Base-by-base conservation (phyloP, 1,140 invertebrate species). In the Mesaphorura yosii region DNA sequence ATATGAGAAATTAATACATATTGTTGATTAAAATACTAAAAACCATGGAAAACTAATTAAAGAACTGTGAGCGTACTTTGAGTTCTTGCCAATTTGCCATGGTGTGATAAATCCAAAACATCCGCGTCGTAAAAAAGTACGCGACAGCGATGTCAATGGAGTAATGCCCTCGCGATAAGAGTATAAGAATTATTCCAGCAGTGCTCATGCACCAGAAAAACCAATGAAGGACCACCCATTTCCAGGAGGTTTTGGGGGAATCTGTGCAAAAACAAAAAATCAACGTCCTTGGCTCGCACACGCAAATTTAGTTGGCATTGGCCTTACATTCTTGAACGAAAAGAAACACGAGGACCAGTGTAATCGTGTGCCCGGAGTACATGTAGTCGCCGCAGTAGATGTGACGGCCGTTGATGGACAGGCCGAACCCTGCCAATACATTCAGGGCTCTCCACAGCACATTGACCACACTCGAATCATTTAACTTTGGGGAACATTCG, bases 61-160 rank as follows among this genome's bases (percentile, higher is more conserved):
- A 42, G 14, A n/a, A 14, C 10, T 42, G 7, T 42, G 19, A 42
- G 10, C 10, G n/a, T 70, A 80, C 78, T 73, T 80, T 80, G 28
- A 81, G 66, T 60, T 72, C 67, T 28, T 68, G 66, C 68, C 85
- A 84, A 67, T 83, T 83, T 57, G 84, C 81, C 68, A 88, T 67
- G 47, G 86, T 86, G 69, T 93, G 89, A 72, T 91, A 92, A 39
- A 83, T 83, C 82, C 87, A 93, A 75, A 91, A 93, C 41, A 89
- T 73, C 53, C 86, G 75, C 47, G 88, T 92, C 4, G 88, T 89
- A 41, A 89, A 78, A 67, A 83, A 92, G 72, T 93, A 62, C 2
- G 88, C 88, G 64, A 93, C 78, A 57, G 93, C 73, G 51, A 93
- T 83, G 73, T 93, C 89, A 53, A 93, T 80, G 41, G 86, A 88